Evolutionary conservation across 2,797 vertebrate species (phyloP).

Genomic region (Sebastes minor): DNA sequence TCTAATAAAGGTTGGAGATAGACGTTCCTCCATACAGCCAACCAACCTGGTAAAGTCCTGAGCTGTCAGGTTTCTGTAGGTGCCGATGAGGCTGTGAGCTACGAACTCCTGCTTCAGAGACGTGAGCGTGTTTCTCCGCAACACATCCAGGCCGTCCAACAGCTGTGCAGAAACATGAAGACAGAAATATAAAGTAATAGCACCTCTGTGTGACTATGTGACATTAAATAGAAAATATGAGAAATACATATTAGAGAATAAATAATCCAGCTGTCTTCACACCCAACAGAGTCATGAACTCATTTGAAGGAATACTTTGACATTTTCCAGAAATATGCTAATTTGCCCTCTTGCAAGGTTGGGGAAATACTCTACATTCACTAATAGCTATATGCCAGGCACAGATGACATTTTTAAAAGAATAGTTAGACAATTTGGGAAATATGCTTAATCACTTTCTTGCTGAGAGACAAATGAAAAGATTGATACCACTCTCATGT

Average conservation of each 20-base stretch:
- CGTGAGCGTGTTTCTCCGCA: conserved; percentile 74
- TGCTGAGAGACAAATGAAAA: too few species aligned
- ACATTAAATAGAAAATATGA: neutral
- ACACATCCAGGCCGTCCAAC: conserved; percentile 76
- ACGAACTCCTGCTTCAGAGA: conserved; percentile 78
- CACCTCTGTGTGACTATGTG: neutral
- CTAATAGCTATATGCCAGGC: too few species aligned
- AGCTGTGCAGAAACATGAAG: conserved; percentile 62
- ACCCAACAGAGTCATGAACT: neutral
- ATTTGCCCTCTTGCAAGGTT: neutral
- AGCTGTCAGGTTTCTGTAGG: conserved; percentile 77
- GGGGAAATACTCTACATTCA: neutral
- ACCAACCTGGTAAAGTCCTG: conserved; percentile 78
- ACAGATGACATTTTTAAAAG: neutral
- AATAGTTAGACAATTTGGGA: neutral
- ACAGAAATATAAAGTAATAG: neutral
- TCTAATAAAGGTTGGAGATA: neutral
- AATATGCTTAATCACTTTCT: too few species aligned
- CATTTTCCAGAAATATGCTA: neutral
- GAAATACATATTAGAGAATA: neutral
- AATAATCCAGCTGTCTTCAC: neutral
- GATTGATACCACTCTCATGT: too few species aligned
- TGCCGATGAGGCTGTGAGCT: conserved; percentile 69
- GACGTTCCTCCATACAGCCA: neutral
- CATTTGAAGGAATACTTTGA: neutral